phyloP scores from a whole-genome alignment of 2,113 vertebrate genomes.

The Meriones unguiculatus region DNA sequence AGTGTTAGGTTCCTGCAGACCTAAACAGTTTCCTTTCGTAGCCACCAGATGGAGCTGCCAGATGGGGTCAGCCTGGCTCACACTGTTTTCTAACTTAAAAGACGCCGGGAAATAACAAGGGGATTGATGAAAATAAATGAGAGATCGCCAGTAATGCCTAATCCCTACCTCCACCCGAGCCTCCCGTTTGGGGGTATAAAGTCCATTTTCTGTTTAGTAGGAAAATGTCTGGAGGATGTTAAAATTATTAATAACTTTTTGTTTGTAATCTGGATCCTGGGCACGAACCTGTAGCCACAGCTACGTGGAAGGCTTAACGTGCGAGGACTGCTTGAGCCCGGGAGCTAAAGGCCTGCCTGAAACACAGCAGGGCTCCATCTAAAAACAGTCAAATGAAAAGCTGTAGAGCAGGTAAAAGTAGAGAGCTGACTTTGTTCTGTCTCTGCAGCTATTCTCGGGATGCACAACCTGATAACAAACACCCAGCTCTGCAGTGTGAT shows the following conservation, averaged over 20 bases:
- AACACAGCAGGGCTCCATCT: neutral
- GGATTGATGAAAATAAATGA: neutral
- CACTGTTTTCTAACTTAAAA: conserved; percentile 10
- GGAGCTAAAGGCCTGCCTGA: neutral
- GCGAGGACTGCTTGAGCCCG: neutral
- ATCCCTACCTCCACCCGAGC: neutral
- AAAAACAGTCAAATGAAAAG: neutral
- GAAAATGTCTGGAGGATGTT: conserved; percentile 38
- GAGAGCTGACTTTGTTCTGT: conserved; percentile 46
- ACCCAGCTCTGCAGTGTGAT: conserved; percentile 90
- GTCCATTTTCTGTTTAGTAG: conserved; percentile 8
- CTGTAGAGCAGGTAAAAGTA: neutral
- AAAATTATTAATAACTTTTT: conserved; percentile 16
- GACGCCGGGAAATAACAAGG: neutral
- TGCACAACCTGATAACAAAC: conserved; percentile 95
- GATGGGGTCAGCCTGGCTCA: neutral
- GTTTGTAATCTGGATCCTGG: neutral
- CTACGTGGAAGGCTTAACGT: neutral
- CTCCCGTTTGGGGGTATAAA: neutral
- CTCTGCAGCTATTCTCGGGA: conserved; percentile 95
- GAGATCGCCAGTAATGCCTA: neutral
- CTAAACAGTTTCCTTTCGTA: neutral
- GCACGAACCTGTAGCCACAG: neutral
- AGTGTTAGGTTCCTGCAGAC: conserved; percentile 6
- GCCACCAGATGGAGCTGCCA: conserved; percentile 58